Evolutionary conservation across 1,140 invertebrate species (phyloP).

Genomic region (Philotrypesis tridentata): DNA sequence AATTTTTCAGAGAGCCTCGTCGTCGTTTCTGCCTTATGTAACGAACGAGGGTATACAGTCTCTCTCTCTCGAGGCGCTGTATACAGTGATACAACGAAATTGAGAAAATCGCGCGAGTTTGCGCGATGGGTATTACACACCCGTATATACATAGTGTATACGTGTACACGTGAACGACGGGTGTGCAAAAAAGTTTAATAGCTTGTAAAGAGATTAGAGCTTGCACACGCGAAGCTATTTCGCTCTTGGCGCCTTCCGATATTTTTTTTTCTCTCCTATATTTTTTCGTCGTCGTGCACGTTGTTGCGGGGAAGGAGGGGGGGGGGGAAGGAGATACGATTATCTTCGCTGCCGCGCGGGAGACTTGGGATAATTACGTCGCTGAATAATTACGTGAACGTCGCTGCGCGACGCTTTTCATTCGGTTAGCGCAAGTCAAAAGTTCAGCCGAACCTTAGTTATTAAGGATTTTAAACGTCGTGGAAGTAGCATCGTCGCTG

Average conservation of each 20-base stretch:
- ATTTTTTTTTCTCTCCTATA: not conserved
- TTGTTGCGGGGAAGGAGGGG: no score
- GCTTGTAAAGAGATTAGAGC: slow-evolving; percentile 7
- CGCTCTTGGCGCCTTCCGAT: not conserved
- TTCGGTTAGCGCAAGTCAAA: no score
- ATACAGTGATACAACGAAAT: not conserved
- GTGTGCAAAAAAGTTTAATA: slow-evolving; percentile 10
- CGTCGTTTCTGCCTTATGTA: not conserved
- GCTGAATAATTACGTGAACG: no score
- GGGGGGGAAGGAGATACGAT: no score
- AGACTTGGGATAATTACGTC: no score
- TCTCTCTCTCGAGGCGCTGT: not conserved
- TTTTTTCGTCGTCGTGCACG: not conserved
- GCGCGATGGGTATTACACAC: no score
- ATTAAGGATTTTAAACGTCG: no score
- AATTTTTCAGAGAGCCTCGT: not conserved
- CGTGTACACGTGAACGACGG: not conserved
- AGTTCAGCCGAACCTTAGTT: no score
- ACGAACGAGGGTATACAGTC: no score
- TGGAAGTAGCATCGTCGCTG: no score
- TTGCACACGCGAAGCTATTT: not conserved
- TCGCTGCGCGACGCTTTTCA: no score
- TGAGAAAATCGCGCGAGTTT: not conserved
- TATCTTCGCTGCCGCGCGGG: not conserved
- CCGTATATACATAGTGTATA: no score